Base-by-base conservation (phyloP, 2,113 vertebrate species). In the Plotosus lineatus region DNA sequence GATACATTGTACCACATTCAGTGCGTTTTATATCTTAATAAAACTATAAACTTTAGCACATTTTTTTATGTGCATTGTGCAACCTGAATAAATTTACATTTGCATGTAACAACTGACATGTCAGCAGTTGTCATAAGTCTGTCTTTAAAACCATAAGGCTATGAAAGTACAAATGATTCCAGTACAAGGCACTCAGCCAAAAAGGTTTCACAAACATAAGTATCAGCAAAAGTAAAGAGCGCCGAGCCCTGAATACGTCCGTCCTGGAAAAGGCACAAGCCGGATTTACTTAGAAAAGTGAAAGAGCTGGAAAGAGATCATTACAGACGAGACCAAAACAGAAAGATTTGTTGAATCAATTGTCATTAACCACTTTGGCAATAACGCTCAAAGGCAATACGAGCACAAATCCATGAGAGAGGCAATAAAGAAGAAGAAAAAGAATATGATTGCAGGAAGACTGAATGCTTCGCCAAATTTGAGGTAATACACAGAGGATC, bases 141-240 rank as follows among this genome's bases (percentile, higher is more conserved):
- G 58, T 56, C 60, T 38, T 51, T 84, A 56, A 48, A 48, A 56
- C 72, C 82, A 56, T 75, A 61, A 74, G 79, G 66, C 71, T 69
- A 79, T 19, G 19, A 69, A 76, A 77, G 44, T 36, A 80, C 65
- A 33, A 72, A 81, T 44, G 21, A 14, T 40, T 77, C 72, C 21
- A 51, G 46, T 50, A 28, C 72, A 15, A 55, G 66, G 74, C 79
- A 84, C 14, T 31, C 5, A 9, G 33, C 53, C 65, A 69, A 80
- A 82, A 46, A 78, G 26, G 81, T 56, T 80, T 63, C 61, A 71
- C n/a, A n/a, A n/a, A n/a, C n/a, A n/a, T n/a, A 23, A 44, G 48
- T 36, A 80, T 63, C 55, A 75, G 40, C 77, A 44, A 83, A 69
- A 56, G 65, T 79, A 66, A 77, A 80, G 73, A 80, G 71, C 21